These are phyloP conservation scores for Latrodectus elegans DNA, from an alignment of 2,888 invertebrate species.

Conservation along the genomic window DNA sequence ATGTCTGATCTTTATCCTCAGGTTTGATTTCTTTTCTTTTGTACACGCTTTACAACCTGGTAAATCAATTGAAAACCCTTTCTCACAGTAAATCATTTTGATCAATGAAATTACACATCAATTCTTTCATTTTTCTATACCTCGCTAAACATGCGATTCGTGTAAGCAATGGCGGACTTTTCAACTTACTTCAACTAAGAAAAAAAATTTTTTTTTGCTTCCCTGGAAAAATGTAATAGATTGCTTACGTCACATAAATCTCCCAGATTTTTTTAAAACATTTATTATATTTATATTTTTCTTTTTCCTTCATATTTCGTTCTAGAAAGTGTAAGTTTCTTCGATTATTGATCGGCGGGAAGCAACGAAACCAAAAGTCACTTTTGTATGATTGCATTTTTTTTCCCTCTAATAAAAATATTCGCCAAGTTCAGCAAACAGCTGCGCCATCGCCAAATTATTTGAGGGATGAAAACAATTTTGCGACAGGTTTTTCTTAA, in stretches of 20 bases:
- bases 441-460: slow-evolving; percentile 22
- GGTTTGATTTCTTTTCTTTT: too few relatives aligned
- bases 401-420: background rate
- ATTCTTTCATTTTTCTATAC: too few relatives aligned
- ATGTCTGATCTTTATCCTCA: too few relatives aligned
- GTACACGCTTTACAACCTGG: too few relatives aligned
- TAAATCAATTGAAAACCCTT: too few relatives aligned
- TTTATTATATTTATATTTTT: slow-evolving; percentile 53
- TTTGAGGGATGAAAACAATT: background rate
- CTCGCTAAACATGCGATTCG: too few relatives aligned
- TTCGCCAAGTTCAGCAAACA: slow-evolving; percentile 26
- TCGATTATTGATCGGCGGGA: slow-evolving; percentile 34
- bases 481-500: background rate
- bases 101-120: too few relatives aligned
- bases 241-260: slow-evolving; percentile 62
- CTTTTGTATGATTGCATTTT: slow-evolving; percentile 29
- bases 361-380: slow-evolving; percentile 12
- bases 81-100: too few relatives aligned
- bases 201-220: too few relatives aligned
- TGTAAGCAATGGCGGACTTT: too few relatives aligned
- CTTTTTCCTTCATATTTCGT: slow-evolving; percentile 21
- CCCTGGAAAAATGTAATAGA: slow-evolving; percentile 37
- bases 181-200: too few relatives aligned
- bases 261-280: slow-evolving; percentile 21
- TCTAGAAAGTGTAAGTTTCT: slow-evolving; percentile 25